Conservation (phyloP, 2,888 invertebrate species). For the Phalera bucephala region DNA sequence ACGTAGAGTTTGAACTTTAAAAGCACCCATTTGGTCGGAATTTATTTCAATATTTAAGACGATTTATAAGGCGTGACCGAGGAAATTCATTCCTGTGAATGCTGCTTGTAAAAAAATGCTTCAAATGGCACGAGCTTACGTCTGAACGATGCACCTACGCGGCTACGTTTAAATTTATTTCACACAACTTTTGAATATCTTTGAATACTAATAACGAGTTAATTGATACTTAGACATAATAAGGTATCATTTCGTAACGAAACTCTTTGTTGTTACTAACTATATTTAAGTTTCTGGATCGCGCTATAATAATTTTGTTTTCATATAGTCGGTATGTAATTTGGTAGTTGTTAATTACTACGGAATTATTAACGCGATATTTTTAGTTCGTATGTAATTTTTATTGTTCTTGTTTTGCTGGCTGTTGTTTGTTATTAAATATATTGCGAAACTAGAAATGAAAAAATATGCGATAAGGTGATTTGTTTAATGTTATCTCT, state of each 20-base stretch:
- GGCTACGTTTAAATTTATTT: constrained; percentile 18
- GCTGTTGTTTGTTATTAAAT: too few species aligned
- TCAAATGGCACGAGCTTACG: constrained; percentile 19
- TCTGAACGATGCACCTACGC: constrained; percentile 23
- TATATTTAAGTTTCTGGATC: not conserved
- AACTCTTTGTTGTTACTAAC: not conserved
- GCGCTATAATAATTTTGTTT: too few species aligned
- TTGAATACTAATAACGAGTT: constrained; percentile 15
- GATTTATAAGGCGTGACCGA: constrained; percentile 66
- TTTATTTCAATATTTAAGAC: constrained; percentile 55
- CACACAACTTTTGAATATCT: constrained; percentile 7
- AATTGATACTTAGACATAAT: constrained; percentile 12
- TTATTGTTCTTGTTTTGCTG: too few species aligned
- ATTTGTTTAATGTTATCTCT: too few species aligned
- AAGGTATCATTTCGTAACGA: not conserved
- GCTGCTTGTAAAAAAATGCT: constrained; percentile 29
- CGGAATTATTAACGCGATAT: too few species aligned
- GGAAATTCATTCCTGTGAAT: constrained; percentile 29
- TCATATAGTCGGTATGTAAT: too few species aligned
- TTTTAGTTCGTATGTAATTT: too few species aligned
- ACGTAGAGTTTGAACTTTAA: constrained; percentile 40
- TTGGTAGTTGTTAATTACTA: too few species aligned
- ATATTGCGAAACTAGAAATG: too few species aligned
- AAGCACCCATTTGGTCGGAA: constrained; percentile 37
- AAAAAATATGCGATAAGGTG: too few species aligned